phyloP scores from a whole-genome alignment of 2,888 invertebrate species.

The Caenorhabditis auriculariae region DNA sequence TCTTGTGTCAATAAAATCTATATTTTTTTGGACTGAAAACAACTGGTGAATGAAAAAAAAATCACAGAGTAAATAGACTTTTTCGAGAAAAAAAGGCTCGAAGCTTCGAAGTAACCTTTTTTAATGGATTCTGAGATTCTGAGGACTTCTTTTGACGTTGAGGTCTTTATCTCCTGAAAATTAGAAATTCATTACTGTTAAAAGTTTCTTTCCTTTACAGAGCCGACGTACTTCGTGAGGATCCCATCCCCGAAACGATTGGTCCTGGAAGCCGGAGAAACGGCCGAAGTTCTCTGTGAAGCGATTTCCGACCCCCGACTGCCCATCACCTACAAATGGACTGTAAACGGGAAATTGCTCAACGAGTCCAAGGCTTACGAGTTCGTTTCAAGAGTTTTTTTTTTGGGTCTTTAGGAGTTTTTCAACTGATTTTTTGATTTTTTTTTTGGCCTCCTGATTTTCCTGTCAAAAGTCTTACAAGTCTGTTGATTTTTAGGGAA shows the following conservation, averaged over 20 bases:
- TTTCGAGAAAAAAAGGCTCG: too few relatives aligned
- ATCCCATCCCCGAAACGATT: slow-evolving; percentile 54
- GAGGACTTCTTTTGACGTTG: slow-evolving; percentile 5
- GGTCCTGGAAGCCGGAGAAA: slow-evolving; percentile 51
- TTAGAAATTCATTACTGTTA: too few relatives aligned
- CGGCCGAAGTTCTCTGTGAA: slow-evolving; percentile 45
- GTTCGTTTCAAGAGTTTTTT: slow-evolving; percentile 13
- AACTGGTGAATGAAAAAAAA: too few relatives aligned
- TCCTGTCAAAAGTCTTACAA: too few relatives aligned
- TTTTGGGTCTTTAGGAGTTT: too few relatives aligned
- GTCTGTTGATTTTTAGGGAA: too few relatives aligned
- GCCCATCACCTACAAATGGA: slow-evolving; percentile 55
- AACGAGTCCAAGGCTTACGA: slow-evolving; percentile 37
- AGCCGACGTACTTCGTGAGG: slow-evolving; percentile 58
- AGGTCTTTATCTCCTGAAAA: too few relatives aligned
- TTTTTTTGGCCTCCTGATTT: too few relatives aligned
- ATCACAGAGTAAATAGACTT: too few relatives aligned
- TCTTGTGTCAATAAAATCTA: too few relatives aligned
- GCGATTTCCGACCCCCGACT: slow-evolving; percentile 58
- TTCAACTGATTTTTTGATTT: too few relatives aligned
- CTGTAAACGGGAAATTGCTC: slow-evolving; percentile 47
- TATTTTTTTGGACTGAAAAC: too few relatives aligned
- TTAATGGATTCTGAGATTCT: slow-evolving; percentile 1
- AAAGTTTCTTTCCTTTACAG: slow-evolving; percentile 37
- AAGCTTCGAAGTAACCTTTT: slow-evolving; percentile 3